These are phyloP conservation scores for Philopedon plagiatum DNA, from an alignment of 2,888 invertebrate genomes.

Conservation along the genomic window DNA sequence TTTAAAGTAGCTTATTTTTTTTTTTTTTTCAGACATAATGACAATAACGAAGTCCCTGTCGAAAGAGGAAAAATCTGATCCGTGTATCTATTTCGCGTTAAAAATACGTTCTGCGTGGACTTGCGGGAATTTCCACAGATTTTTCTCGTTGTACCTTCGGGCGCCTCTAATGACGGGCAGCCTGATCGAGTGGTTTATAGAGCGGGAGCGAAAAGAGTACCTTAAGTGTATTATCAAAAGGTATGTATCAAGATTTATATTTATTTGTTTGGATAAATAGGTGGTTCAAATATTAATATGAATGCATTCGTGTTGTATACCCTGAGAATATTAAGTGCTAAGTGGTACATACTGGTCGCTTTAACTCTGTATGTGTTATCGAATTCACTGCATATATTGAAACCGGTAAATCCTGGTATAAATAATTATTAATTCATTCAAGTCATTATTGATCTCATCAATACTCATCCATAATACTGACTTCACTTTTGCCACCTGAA, in stretches of 20 bases:
- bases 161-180: constrained; percentile 97
- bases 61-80: constrained; percentile 82
- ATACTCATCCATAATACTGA: too few species aligned
- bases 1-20: too few species aligned
- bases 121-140: constrained; percentile 90
- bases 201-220: constrained; percentile 93
- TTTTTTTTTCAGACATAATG: constrained; percentile 82
- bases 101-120: constrained; percentile 94
- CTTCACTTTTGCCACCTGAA: too few species aligned
- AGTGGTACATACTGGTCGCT: too few species aligned
- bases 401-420: too few species aligned
- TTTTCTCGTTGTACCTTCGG: constrained; percentile 90
- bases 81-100: constrained; percentile 88
- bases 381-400: too few species aligned
- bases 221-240: constrained; percentile 95
- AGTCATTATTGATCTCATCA: too few species aligned
- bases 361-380: too few species aligned
- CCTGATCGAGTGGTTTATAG: constrained; percentile 98
- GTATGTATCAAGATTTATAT: constrained; percentile 82
- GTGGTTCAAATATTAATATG: not conserved
- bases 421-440: too few species aligned
- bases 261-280: constrained; percentile 14
- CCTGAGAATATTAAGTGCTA: too few species aligned
- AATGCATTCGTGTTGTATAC: not conserved
- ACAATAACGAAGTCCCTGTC: constrained; percentile 89